Base-by-base conservation (phyloP, 2,888 invertebrate genomes). In the Timema podura region DNA sequence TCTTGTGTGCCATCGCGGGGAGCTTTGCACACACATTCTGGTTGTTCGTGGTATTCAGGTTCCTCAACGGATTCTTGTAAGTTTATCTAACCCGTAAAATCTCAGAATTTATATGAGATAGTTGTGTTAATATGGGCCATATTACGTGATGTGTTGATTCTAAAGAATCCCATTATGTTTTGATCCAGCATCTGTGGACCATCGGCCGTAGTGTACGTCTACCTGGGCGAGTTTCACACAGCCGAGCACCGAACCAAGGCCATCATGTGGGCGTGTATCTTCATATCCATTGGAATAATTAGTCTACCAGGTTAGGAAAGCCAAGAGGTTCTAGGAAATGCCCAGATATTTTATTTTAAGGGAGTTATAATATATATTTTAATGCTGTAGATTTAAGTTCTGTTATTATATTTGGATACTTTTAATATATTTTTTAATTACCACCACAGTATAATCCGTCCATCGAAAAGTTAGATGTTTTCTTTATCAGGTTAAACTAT, bases 161-260 rank as follows among this genome's bases (percentile, higher is more conserved):
- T 30, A 30, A 30, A 30, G 30, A 30, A 2, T 2, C 1, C 30
- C 30, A 30, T 30, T 30, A 30, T 30, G 30, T 30, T 30, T 30
- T 30, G 30, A 30, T 30, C 2, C 64, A 81, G 81, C 69, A 76
- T 80, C 68, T 80, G 80, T 9, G 85, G 84, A 13, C 81, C 84
- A 9, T 83, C 87, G 64, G 85, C 87, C 0, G 85, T 87, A 10
- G 84, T 84, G 6, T 87, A 87, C 77, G 86, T 87, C 0, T 84
- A 85, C 75, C 79, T 87, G 5, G 87, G 88, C 5, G 88, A 88
- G 76, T 87, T 87, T 78, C 85, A 85, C 73, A 81, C 82, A 46
- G 77, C 80, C 54, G 78, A 77, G 65, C 80, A 81, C 59, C 79
- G 85, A 10, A 82, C 84, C 1, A 82, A 82, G 75, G 81, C 84